Base-by-base conservation (phyloP, 2,113 vertebrate species). In the Protobothrops mucrosquamatus region DNA sequence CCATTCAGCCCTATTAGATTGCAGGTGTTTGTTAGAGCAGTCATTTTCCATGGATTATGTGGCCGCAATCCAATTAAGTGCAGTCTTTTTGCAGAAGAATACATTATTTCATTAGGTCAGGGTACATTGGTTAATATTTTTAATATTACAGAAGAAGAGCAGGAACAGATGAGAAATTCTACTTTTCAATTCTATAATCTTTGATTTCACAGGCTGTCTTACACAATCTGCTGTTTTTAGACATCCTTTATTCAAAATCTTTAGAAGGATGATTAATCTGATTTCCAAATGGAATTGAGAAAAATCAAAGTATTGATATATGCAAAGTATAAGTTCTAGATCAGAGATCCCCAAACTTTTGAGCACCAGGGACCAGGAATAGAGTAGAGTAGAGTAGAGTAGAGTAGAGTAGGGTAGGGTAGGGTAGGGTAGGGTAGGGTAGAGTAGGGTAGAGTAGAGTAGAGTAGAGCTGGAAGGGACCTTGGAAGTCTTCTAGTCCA, bases 181-280 rank as follows among this genome's bases (percentile, higher is more conserved):
- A 61, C 11, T 61, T 43, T 85, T 92, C 88, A 34, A 95, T 93
- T 8, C 2, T 64, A 92, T 57, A 26, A 15, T 34, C 43, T 34
- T 92, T 94, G 90, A 94, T 34, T 26, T 26, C 81, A 3, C 11
- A 89, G 6, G 34, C 89, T 95, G 94, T 88, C 46, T 93, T 93
- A 57, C 26, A 92, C 57, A 54, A 10, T 69, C 29, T 74, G 69
- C 87, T 96, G 48, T 51, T 51, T 51, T 20, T 85, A 89, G 85
- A 61, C 3, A 90, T 10, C 1, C 46, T 23, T 23, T 87, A 85
- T 93, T 81, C 18, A 92, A 93, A 87, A 39, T 90, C 88, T 18
- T 91, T 88, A 94, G 43, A 96, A 87, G 90, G 92, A 52, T 92
- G 24, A 94, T 87, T 57, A 43, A 59, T 52, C 4, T 10, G 2